Evolutionary conservation across 2,113 vertebrate species (phyloP).

Genomic region (Misgurnus mizolepis): DNA sequence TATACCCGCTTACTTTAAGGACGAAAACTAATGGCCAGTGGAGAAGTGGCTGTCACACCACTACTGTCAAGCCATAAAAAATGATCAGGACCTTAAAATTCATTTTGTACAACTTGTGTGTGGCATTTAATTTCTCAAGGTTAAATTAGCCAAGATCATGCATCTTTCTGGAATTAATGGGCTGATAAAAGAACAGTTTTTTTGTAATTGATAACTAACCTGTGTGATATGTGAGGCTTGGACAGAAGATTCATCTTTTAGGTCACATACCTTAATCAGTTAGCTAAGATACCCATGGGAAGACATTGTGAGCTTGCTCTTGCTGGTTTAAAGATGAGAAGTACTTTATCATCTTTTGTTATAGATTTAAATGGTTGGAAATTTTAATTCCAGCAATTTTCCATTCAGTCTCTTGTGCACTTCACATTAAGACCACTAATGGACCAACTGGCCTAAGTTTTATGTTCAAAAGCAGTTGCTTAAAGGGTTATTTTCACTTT

Average conservation of each 20-base stretch:
- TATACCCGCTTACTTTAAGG: conserved; percentile 63
- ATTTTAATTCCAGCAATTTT: no score
- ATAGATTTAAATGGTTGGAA: no score
- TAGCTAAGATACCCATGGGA: no score
- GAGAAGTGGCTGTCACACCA: conserved; percentile 65
- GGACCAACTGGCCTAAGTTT: no score
- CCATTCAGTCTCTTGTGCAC: no score
- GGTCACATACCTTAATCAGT: neutral
- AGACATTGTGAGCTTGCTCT: neutral
- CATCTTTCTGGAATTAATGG: neutral
- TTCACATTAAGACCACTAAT: no score
- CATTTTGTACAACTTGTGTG: neutral
- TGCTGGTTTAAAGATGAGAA: neutral
- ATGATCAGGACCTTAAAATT: conserved; percentile 48
- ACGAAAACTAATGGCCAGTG: conserved; percentile 69
- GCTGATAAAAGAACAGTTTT: conserved; percentile 15
- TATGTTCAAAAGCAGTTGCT: no score
- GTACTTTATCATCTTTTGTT: no score
- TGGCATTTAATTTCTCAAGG: neutral
- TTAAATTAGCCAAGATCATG: neutral
- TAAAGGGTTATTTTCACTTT: no score
- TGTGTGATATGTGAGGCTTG: neutral
- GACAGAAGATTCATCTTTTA: neutral
- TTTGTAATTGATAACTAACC: neutral
- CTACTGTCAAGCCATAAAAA: conserved; percentile 63